Conservation (phyloP, 2,888 invertebrate genomes). For the Zaprionus lineosus region DNA sequence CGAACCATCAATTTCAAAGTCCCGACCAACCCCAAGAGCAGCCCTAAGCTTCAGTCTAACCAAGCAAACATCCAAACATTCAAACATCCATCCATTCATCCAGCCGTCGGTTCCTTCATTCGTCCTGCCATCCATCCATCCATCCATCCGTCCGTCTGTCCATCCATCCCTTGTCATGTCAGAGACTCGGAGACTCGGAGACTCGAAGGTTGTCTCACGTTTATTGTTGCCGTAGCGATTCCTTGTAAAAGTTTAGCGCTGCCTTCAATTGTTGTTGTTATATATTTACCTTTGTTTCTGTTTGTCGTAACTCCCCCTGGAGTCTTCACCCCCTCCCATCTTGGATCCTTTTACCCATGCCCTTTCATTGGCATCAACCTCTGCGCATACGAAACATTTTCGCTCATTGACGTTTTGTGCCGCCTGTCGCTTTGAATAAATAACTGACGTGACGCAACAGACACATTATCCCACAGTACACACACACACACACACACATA, state of each 20-base stretch:
- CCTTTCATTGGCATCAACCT: constrained; percentile 37
- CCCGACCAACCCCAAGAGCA: constrained; percentile 21
- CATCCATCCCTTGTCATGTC: constrained; percentile 78
- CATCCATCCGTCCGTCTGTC: constrained; percentile 35
- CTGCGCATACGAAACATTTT: constrained; percentile 60
- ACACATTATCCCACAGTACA: constrained; percentile 61
- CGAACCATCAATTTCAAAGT: constrained; percentile 55
- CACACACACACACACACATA: constrained; percentile 14
- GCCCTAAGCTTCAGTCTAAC: constrained; percentile 16
- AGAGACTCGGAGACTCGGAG: constrained; percentile 32
- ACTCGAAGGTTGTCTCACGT: constrained; percentile 35
- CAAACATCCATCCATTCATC: constrained; percentile 47
- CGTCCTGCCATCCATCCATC: constrained; percentile 45
- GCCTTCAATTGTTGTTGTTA: constrained; percentile 41
- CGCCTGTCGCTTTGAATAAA: constrained; percentile 78
- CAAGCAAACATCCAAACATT: constrained; percentile 29
- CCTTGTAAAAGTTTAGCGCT: constrained; percentile 60
- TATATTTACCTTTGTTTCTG: constrained; percentile 46
- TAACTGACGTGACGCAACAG: constrained; percentile 74
- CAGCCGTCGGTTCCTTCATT: constrained; percentile 45
- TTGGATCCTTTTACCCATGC: background rate
- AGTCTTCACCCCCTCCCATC: background rate
- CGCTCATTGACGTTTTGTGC: constrained; percentile 79
- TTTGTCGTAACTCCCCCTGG: constrained; percentile 3
- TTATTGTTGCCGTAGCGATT: constrained; percentile 59